Base-by-base conservation (phyloP, 1,140 invertebrate genomes). In the Cotesia chilonis region DNA sequence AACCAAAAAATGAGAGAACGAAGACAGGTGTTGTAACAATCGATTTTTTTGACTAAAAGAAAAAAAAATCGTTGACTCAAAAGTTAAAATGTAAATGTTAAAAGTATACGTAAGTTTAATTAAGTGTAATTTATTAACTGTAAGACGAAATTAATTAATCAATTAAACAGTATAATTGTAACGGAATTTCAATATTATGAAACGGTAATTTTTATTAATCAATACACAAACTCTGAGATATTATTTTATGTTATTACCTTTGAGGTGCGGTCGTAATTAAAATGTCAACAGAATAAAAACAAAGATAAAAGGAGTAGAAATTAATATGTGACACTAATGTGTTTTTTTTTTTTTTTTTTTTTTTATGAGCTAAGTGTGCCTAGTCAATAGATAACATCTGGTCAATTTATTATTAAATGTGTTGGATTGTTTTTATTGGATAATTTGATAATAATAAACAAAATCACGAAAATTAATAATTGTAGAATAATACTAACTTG, bases 321-420 rank as follows among this genome's bases (percentile, higher is more conserved):
- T 52, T 10, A 72, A 60, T 71, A 28, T 14, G 17, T 4, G 28
- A 67, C 52, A 38, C 2, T 5, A 69, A 73, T 4, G 10, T 28
- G 14, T 7, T 17, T 35, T 65, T 14, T 14, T 17, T 17, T 17
- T 72, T 85, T 83, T 84, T 84, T 84, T 84, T 85, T 83, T 86
- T 86, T 85, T 86, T 86, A 86, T 85, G 79, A 86, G 86, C 84
- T 86, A 86, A 86, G 84, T 87, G 41, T 87, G 85, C 85, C 85
- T 87, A 87, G 85, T 87, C 83, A 86, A 87, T 87, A 87, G 85
- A 86, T 84, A 86, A 86, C 85, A 85, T 86, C 82, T 83, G 79
- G 85, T 87, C 85, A 87, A 87, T 87, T 87, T 2, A 28, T 28
- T 28, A 28, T 28, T 87, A 85, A 86, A 84, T 83, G 80, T 81